Evolutionary conservation across 2,888 invertebrate species (phyloP), one percentile per base, ranked within the genome.

Genomic region (Rhorus exstirpatorius): DNA sequence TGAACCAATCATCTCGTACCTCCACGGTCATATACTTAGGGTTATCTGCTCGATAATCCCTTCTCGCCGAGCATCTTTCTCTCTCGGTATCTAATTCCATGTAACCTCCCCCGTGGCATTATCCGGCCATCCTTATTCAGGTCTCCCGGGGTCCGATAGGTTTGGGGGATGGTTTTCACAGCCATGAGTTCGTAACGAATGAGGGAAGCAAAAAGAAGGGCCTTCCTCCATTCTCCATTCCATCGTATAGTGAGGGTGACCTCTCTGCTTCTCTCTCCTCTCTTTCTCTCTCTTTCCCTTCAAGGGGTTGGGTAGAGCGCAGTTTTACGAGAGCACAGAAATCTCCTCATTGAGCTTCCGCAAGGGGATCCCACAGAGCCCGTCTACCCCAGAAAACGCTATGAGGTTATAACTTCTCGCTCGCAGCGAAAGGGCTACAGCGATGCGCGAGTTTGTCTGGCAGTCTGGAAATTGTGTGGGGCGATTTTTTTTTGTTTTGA

Each of bases 341-440:
- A 93, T 92, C 92, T 92, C 91, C 91, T 92, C 92, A 90, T 92
- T 91, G 90, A 90, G 89, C 91, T 90, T 88, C 90, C 89, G 88
- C 87, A 89, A 84, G 71, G 83, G 80, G 79, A 79, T 74, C 76
- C 79, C 76, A 79, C 77, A 70, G 70, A 71, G 75, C 61, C 46
- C 61, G 76, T 83, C 83, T 77, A 72, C 72, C 72, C 24, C 51
- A 41, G 12, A 72, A 53, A 75, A 65, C 65, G 44, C 55, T n/a
- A 35, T 21, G 46, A 75, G 46, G 46, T n/a, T 6, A 31, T 12
- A 6, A 19, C 65, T 51, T 58, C 63, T 44, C 74, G 24, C 75
- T 35, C 60, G 58, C 63, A 44, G 70, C 49, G 72, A 51, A 84
- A 74, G 79, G 79, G 83, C 79, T 78, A 41, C 51, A 41, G 19